A percentile compares a stretch with the other conserved stretches of the same genome.
phyloP scores from a whole-genome alignment of 2,888 invertebrate species.

The Lingula anatina region DNA sequence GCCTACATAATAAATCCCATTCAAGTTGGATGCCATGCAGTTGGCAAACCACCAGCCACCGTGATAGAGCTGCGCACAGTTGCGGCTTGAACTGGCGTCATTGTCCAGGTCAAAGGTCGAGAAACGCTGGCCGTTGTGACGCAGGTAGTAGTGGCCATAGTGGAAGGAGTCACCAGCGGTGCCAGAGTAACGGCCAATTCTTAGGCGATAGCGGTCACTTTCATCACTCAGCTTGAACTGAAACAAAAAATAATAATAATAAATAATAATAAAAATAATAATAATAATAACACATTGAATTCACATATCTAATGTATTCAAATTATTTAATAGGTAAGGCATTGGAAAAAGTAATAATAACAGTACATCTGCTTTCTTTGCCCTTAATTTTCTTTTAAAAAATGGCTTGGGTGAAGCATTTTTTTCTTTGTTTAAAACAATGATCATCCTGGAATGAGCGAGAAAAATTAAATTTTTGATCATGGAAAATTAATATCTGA shows the following conservation, averaged over 20 bases:
- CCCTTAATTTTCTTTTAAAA: no score
- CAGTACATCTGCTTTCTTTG: no score
- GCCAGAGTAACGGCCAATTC: not conserved
- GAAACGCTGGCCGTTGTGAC: not conserved
- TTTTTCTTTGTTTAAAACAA: no score
- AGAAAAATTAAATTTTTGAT: no score
- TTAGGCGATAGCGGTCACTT: not conserved
- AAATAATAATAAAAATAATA: no score
- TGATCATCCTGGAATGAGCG: no score
- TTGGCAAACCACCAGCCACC: constrained; percentile 8
- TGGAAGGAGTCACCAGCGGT: not conserved
- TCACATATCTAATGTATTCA: no score
- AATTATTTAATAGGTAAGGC: no score
- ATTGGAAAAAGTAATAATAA: no score
- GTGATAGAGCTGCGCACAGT: not conserved
- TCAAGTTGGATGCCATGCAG: constrained; percentile 6
- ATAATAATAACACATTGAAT: no score
- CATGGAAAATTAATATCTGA: no score
- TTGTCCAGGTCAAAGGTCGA: constrained; percentile 1
- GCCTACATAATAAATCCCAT: constrained; percentile 9
- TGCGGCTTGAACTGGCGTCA: not conserved
- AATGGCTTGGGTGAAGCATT: no score
- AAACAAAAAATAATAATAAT: not conserved
- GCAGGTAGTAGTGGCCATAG: not conserved
- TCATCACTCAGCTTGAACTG: not conserved